These are phyloP conservation scores for Haliaeetus leucogaster DNA, from an alignment of 2,113 vertebrate genomes.

Conservation along the genomic window DNA sequence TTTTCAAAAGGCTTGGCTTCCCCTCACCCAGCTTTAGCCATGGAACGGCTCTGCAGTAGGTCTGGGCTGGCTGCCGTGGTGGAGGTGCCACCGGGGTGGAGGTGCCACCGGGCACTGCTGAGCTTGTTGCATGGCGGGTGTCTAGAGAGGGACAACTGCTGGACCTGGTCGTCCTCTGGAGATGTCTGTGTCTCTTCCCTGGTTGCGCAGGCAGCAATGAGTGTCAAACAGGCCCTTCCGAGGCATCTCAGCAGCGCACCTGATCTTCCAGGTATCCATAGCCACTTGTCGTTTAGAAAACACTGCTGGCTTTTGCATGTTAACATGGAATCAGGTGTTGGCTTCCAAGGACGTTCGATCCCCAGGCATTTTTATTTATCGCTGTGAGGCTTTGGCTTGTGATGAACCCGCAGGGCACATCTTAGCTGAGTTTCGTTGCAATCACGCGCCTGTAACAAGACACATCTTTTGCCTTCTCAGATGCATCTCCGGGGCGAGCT, in stretches of 20 bases:
- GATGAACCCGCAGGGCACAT: not conserved
- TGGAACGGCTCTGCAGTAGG: not conserved
- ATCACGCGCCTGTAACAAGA: fast-evolving
- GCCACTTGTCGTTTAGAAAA: not conserved
- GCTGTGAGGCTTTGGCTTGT: not conserved
- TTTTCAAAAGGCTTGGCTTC: not conserved
- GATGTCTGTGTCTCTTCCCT: not conserved
- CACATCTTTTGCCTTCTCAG: not conserved
- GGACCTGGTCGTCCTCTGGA: not conserved
- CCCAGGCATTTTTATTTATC: not conserved
- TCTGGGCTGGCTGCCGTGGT: not conserved
- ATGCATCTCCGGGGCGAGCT: fast-evolving
- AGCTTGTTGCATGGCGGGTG: not conserved
- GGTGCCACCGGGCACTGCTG: not conserved
- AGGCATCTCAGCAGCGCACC: not conserved
- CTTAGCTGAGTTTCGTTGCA: not conserved
- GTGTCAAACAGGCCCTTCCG: not conserved
- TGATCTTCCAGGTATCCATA: not conserved
- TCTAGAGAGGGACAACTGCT: not conserved
- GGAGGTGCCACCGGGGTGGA: not conserved
- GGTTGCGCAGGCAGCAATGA: not conserved
- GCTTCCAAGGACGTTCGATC: not conserved
- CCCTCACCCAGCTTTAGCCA: fast-evolving
- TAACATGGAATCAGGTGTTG: not conserved
- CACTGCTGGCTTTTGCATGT: not conserved